Conservation (phyloP, 2,797 vertebrate species). For the Mionectes olivaceus region DNA sequence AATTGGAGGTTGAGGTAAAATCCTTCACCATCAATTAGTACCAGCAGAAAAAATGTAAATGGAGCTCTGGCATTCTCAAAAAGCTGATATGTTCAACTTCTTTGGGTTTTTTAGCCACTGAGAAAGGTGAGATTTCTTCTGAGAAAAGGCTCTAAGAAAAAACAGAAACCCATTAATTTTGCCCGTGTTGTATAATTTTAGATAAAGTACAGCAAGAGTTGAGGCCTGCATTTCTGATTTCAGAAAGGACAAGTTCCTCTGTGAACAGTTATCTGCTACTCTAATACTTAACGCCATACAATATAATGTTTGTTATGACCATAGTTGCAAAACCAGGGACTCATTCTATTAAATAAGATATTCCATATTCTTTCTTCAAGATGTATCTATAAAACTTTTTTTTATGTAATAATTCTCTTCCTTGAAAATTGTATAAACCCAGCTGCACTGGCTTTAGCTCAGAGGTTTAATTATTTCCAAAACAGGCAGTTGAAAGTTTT, state of each 20-base stretch:
- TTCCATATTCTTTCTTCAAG: not conserved
- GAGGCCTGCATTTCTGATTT: not conserved
- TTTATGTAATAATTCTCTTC: not conserved
- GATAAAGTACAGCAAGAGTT: not conserved
- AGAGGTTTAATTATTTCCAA: slow-evolving; percentile 28
- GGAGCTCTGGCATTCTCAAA: not conserved
- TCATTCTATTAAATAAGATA: not conserved
- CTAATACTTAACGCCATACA: not conserved
- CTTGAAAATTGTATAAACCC: not conserved
- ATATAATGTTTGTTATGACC: not conserved
- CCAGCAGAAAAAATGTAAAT: not conserved
- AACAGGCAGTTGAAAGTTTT: not conserved
- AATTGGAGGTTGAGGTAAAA: not conserved
- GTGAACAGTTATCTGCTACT: not conserved
- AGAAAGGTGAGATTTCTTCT: not conserved
- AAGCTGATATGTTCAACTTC: not conserved
- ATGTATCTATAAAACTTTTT: not conserved
- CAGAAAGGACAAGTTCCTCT: not conserved
- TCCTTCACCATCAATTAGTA: not conserved
- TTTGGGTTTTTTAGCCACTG: not conserved
- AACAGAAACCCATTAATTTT: not conserved
- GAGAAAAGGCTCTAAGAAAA: not conserved
- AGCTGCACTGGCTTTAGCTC: not conserved
- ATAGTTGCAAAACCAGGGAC: not conserved
- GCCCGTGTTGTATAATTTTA: not conserved